Base-by-base conservation (phyloP, 2,113 vertebrate species). In the Sakesphorus luctuosus region DNA sequence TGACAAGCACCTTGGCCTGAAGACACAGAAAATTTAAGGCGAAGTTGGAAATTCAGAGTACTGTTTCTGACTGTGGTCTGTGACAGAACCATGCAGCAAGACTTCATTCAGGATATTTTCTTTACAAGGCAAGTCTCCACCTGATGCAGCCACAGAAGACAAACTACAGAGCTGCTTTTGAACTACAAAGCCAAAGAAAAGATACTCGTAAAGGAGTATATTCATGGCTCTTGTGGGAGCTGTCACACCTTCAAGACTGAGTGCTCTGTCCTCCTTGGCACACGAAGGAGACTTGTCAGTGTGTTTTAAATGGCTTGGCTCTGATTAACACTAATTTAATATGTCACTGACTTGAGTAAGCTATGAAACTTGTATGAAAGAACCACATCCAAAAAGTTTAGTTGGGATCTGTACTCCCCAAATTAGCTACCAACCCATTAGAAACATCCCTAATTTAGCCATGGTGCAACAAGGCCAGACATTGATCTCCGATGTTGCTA, bases 1-100 rank as follows among this genome's bases (percentile, higher is more conserved):
- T 8, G 26, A 40, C 26, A 82, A 53, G 11, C 9, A 74, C 7
- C 19, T 80, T 74, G n/a, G 40, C 25, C 18, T 46, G 33, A 26
- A 89, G 25, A 67, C 5, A 20, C 5, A 91, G 36, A 90, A 86
- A 80, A 89, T 18, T 31, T n/a, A 81, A 62, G 36, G 31, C 31
- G n/a, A 81, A 73, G 31, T 0, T 67, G 43, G 33, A 81, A 74
- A 78, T 33, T 36, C 0, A 0, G 28, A 62, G 4, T 50, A 3
- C 16, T 81, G 13, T 50, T 82, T 61, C 46, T 67, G 31, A 56
- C 11, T 61, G 24, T 31, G 10, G 26, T 16, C 23, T 44, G 11
- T n/a, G 9, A 20, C 38, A 50, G 80, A 71, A 78, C 17, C 13
- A 52, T 1, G 2, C 2, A 6, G 20, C 17, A 66, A 43, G 58